Conservation (phyloP, 2,888 invertebrate species). For the Megastigmus dorsalis region DNA sequence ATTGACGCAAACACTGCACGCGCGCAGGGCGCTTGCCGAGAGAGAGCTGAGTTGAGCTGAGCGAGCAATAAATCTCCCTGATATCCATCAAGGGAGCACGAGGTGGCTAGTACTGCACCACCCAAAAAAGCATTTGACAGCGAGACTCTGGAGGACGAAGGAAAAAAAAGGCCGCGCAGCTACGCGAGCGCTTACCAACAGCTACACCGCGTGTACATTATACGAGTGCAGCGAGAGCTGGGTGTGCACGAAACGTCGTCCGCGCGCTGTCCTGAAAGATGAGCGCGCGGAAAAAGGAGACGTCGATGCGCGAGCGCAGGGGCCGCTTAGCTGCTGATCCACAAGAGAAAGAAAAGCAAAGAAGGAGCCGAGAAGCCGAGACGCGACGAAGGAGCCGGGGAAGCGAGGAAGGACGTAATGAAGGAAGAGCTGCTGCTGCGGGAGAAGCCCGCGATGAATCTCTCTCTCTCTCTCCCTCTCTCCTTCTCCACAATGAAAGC, state of each 20-base stretch:
- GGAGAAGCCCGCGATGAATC: neutral
- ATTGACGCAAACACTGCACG: too few species aligned
- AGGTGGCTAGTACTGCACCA: too few species aligned
- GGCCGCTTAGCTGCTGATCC: too few species aligned
- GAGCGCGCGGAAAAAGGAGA: slow-evolving; percentile 16
- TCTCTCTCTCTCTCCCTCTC: too few species aligned
- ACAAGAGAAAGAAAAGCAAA: slow-evolving; percentile 20
- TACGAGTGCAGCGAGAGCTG: neutral
- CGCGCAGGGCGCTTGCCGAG: too few species aligned
- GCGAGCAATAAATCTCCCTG: too few species aligned
- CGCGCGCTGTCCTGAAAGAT: slow-evolving; percentile 36
- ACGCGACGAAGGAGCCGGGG: neutral
- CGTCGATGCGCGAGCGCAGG: neutral
- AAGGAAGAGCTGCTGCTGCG: neutral
- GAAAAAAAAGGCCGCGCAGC: neutral
- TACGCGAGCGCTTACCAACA: neutral
- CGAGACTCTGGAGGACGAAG: neutral
- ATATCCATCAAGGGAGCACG: too few species aligned
- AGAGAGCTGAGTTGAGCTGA: too few species aligned
- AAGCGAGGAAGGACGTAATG: neutral
- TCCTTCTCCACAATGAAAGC: too few species aligned
- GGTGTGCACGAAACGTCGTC: slow-evolving; percentile 6
- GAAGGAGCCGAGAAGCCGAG: slow-evolving; percentile 9
- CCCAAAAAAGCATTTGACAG: too few species aligned
- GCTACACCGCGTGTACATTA: too few species aligned